Conservation (phyloP, 2,113 vertebrate species). For the Mystacornis crossleyi region DNA sequence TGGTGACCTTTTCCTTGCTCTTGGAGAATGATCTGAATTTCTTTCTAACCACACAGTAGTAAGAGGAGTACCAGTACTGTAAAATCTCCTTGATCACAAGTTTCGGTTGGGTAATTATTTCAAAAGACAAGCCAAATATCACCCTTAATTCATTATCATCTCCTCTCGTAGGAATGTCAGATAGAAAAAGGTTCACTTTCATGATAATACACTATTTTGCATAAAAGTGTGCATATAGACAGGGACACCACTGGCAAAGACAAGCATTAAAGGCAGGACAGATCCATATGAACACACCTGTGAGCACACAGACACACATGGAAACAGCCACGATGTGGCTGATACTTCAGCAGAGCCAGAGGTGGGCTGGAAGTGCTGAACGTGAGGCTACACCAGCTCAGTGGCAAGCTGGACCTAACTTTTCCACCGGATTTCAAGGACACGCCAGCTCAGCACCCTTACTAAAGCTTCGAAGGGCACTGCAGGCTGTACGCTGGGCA, state of each 20-base stretch:
- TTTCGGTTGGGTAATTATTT: neutral
- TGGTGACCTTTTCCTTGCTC: neutral
- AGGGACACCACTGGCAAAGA: neutral
- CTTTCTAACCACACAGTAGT: neutral
- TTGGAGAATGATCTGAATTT: neutral
- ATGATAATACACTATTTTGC: neutral
- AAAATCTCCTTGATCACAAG: neutral
- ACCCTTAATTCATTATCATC: neutral
- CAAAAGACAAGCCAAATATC: neutral
- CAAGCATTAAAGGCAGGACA: neutral
- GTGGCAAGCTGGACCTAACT: neutral
- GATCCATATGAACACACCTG: neutral
- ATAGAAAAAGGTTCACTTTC: neutral
- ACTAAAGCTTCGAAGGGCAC: neutral
- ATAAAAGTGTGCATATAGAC: rapidly evolving
- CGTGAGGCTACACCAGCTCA: neutral
- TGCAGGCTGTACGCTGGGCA: neutral
- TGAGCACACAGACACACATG: neutral
- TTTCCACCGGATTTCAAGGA: neutral
- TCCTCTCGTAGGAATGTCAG: neutral
- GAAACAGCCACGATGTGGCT: neutral
- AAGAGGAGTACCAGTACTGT: neutral
- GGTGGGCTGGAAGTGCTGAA: neutral
- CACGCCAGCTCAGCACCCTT: neutral
- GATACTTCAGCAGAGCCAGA: neutral